Evolutionary conservation across 35 echinoderm and acorn worm genomes (phyloP).

Genomic region (Heliocidaris erythrogramma): DNA sequence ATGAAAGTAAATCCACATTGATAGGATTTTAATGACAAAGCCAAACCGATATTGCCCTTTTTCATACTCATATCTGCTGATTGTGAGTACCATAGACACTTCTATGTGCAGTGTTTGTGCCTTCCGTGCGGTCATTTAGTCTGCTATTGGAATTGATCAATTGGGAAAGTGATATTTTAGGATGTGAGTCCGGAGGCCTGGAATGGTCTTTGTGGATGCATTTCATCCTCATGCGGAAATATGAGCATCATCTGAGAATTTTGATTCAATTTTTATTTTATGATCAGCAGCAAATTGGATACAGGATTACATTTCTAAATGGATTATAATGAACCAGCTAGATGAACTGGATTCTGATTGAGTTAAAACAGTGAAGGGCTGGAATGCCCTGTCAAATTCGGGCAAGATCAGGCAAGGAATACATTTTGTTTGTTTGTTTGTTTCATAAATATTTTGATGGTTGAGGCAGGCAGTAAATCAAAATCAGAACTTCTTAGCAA

Average conservation of each 20-base stretch:
- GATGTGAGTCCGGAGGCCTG: background rate
- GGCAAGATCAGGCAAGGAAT: background rate
- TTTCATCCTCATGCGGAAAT: background rate
- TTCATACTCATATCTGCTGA: background rate
- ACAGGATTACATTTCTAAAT: background rate
- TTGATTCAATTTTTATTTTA: background rate
- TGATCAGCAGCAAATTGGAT: background rate
- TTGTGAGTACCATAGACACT: background rate
- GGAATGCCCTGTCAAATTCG: background rate
- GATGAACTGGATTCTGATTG: background rate
- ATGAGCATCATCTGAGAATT: background rate
- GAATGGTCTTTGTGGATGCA: background rate
- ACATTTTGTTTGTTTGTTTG: conserved; percentile 13
- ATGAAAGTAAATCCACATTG: background rate
- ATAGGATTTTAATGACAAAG: conserved; percentile 18
- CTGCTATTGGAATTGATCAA: background rate
- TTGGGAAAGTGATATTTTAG: background rate
- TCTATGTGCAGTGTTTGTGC: background rate
- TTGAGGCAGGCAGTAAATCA: background rate
- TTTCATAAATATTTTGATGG: conserved; percentile 19
- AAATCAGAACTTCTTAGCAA: background rate
- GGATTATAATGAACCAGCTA: background rate
- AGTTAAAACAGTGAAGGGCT: background rate
- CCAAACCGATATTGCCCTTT: background rate
- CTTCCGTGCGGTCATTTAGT: background rate